Base-by-base conservation (phyloP, 2,113 vertebrate species). In the Calidris pygmaea region DNA sequence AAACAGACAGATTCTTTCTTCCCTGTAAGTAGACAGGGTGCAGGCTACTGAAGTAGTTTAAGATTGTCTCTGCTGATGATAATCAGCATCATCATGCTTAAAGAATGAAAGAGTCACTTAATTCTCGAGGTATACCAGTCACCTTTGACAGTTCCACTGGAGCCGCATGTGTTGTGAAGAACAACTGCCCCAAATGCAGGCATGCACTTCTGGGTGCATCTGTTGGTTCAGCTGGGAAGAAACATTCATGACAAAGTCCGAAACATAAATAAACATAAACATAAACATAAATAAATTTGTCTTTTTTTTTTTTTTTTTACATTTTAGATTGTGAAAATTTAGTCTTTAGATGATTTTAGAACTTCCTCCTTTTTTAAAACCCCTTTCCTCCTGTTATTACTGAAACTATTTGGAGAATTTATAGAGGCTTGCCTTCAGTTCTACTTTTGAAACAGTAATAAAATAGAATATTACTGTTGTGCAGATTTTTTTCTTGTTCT, bases 81-180 rank as follows among this genome's bases (percentile, higher is more conserved):
- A 94, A 95, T 89, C 80, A 94, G 10, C 27, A 37, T 75, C 8
- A 1, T 94, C 78, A 93, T 67, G 62, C n/a, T 85, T 32, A 48
- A 95, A 70, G 87, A 94, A 91, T 89, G 91, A 93, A 27, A 91
- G 62, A 91, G n/a, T 84, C 75, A 73, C 39, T 65, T 77, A 85
- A 74, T 86, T 93, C 59, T 86, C 5, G 1, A 89, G 45, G 60
- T 78, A 77, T 70, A 43, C 32, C 76, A 87, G 48, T 21, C 23
- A 87, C 59, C 47, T 87, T 87, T 72, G 68, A 92, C 65, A 90
- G 45, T 67, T 84, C 59, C 48, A 35, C 29, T 81, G 76, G 43
- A 84, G 26, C 14, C 3, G 0, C 9, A 3, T 41, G 35, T 30
- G 4, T 32, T 90, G 55, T 45, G n/a, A 76, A 55, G 47, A 80